A percentile compares a stretch with the other conserved stretches of the same genome.
phyloP scores from a whole-genome alignment of 2,888 invertebrate genomes.

The Odontocerum albicorne region DNA sequence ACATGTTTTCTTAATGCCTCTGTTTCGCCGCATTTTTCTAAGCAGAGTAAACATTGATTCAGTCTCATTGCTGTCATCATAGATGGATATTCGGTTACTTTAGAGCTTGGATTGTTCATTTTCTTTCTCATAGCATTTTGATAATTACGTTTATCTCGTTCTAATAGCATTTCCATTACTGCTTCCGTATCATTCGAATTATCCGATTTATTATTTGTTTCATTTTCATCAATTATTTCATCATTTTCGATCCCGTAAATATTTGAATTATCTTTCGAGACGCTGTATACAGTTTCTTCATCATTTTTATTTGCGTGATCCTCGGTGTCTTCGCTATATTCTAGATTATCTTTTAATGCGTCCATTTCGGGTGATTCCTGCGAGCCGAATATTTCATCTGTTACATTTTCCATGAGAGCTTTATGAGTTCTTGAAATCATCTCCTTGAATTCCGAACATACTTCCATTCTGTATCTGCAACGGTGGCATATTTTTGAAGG shows the following conservation, averaged over 20 bases:
- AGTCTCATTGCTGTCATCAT: conserved; percentile 24
- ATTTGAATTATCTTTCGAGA: background rate
- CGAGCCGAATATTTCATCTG: conserved; percentile 5
- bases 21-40: conserved; percentile 27
- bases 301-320: background rate
- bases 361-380: background rate
- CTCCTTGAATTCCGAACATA: conserved; percentile 30
- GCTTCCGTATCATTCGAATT: background rate
- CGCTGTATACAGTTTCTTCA: background rate
- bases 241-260: background rate
- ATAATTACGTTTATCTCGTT: too few relatives aligned
- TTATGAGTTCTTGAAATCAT: conserved; percentile 31
- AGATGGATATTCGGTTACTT: conserved; percentile 28
- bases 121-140: conserved; percentile 11
- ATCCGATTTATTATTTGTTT: background rate
- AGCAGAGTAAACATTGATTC: conserved; percentile 33
- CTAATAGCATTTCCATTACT: conserved; percentile 4
- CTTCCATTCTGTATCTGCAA: conserved; percentile 33
- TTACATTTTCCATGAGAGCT: conserved; percentile 24
- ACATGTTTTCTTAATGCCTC: conserved; percentile 25
- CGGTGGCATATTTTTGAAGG: conserved; percentile 33
- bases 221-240: background rate
- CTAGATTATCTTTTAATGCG: background rate
- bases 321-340: background rate
- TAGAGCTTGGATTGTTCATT: background rate